Evolutionary conservation across 1,140 invertebrate species (phyloP).

Genomic region (Drosophila leontia): DNA sequence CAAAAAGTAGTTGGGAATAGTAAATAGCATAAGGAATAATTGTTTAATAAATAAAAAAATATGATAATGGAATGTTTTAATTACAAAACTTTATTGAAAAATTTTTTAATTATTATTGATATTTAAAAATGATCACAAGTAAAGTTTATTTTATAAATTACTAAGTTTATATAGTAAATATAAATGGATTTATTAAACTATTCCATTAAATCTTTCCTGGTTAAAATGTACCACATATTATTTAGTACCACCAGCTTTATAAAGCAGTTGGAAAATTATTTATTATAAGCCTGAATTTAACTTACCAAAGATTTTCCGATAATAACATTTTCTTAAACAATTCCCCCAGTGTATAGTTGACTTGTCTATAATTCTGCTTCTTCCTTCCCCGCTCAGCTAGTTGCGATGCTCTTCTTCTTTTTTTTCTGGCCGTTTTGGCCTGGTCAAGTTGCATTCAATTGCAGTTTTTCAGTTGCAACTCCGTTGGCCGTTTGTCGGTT

Average conservation of each 20-base stretch:
- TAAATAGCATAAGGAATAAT: not conserved
- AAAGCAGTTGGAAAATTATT: too few species aligned
- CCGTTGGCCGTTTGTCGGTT: constrained; percentile 61
- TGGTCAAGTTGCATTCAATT: constrained; percentile 57
- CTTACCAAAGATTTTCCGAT: not conserved
- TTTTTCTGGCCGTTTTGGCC: constrained; percentile 39
- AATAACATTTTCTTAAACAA: too few species aligned
- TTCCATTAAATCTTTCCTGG: too few species aligned
- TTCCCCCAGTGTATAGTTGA: constrained; percentile 3
- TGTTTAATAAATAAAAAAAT: not conserved
- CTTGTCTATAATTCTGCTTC: constrained; percentile 9
- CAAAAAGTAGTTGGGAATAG: not conserved
- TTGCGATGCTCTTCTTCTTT: constrained; percentile 18
- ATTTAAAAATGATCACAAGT: not conserved
- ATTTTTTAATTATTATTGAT: not conserved
- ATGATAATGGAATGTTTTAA: too few species aligned
- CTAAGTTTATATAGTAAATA: too few species aligned
- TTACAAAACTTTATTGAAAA: too few species aligned
- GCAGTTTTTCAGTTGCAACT: constrained; percentile 75
- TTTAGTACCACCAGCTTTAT: too few species aligned
- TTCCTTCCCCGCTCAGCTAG: constrained; percentile 18
- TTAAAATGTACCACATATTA: too few species aligned
- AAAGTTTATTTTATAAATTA: too few species aligned
- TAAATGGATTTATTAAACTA: not conserved
- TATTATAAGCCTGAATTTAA: too few species aligned